Percentiles rank a stretch among this genome's conserved stretches.
phyloP scores from a whole-genome alignment of 2,888 invertebrate genomes.

The Zonitis immaculata region DNA sequence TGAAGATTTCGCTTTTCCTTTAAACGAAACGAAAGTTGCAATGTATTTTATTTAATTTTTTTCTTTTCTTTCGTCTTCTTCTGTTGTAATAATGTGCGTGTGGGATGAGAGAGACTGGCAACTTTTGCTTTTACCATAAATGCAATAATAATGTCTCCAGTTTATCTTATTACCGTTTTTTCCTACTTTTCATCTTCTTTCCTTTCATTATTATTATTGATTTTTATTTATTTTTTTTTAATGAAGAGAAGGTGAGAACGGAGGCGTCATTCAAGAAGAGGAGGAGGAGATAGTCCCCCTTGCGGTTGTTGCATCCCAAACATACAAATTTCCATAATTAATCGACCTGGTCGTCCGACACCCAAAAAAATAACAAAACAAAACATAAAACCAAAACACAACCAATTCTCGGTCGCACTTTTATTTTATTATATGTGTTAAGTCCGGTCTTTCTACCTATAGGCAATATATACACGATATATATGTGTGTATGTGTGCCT shows the following conservation, averaged over 20 bases:
- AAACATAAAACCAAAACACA: too few relatives aligned
- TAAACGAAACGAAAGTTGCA: not conserved
- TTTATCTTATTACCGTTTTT: not conserved
- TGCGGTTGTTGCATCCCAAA: slow-evolving; percentile 4
- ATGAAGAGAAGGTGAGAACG: not conserved
- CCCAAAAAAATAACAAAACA: not conserved
- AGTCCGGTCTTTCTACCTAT: not conserved
- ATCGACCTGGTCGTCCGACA: slow-evolving; percentile 8
- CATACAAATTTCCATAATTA: slow-evolving; percentile 16
- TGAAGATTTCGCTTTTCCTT: not conserved
- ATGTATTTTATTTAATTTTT: too few relatives aligned
- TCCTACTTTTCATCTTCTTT: not conserved
- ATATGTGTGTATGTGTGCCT: too few relatives aligned
- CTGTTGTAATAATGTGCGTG: not conserved
- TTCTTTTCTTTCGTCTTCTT: not conserved
- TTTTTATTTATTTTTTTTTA: not conserved
- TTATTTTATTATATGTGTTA: not conserved
- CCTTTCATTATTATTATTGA: not conserved
- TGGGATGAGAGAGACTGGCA: not conserved
- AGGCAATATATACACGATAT: not conserved
- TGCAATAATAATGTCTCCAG: not conserved
- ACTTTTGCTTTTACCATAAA: not conserved
- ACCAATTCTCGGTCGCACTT: not conserved
- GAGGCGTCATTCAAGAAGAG: not conserved
- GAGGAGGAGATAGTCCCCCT: not conserved